Evolutionary conservation across 1,140 invertebrate genomes (phyloP), one percentile per base, ranked within the genome.

Genomic region (Drosophila athabasca): DNA sequence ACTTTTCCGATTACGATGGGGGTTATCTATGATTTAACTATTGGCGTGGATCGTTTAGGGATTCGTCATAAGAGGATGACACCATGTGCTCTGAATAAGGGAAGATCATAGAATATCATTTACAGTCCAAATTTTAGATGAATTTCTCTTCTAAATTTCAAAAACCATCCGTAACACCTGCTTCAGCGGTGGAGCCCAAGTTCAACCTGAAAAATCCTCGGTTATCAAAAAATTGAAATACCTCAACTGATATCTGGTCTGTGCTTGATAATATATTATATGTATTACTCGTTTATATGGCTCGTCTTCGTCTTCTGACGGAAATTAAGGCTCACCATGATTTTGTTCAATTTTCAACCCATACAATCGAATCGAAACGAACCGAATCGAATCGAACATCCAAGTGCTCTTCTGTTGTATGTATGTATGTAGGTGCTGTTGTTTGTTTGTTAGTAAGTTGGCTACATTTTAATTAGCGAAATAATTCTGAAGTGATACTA

Each of bases 401-500:
- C 39, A 57, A 68, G 66, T 69, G 64, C n/a, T 54, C 49, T 24
- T 17, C 41, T 43, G 29, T 68, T 48, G 17, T 19, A 19, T 19
- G 17, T 19, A 19, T 19, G 17, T 19, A 19, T 19, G 17, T 19
- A 19, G 17, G 17, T 19, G 17, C 1, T 19, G 48, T 52, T 77
- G 44, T 45, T 52, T 17, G 46, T 62, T 26, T 5, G 31, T 46
- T 59, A 39, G 24, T 50, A 53, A 72, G 59, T 46, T 84, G 35
- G 82, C 78, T 68, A 85, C 82, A 85, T 87, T 85, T 85, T 87
- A 85, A 85, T 85, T 85, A 85, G 74, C 78, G 78, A 85, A 85
- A 85, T 87, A 88, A 87, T 85, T 85, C 53, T 87, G 57, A 85
- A 85, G 82, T 85, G 82, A 87, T 80, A 87, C 58, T 87, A 85